A percentile compares a stretch with the other conserved stretches of the same genome.
phyloP scores from a whole-genome alignment of 2,113 vertebrate genomes.

The Hoplias malabaricus region DNA sequence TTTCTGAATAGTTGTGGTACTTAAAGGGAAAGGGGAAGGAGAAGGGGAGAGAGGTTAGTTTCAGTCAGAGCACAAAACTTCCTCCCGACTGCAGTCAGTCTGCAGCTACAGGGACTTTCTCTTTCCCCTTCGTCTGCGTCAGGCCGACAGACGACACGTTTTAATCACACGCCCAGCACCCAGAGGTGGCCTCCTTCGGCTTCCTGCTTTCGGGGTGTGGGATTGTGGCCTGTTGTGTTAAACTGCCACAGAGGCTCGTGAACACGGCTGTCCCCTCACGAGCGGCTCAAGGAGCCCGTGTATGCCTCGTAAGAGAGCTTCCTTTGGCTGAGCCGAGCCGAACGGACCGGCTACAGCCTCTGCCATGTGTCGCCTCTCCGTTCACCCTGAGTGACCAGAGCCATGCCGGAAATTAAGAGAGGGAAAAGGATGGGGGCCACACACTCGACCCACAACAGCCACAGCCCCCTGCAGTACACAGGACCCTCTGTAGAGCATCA shows the following conservation, averaged over 20 bases:
- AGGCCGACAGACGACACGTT: not conserved
- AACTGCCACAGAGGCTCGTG: conserved; percentile 60
- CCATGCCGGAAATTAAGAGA: conserved; percentile 1
- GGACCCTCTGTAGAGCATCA: not conserved
- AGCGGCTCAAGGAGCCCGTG: conserved; percentile 58
- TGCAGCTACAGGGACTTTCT: conserved; percentile 58
- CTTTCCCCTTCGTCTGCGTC: not conserved
- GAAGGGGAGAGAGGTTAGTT: conserved; percentile 70
- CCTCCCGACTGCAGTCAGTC: conserved; percentile 73
- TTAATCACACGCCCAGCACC: not conserved
- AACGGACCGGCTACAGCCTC: conserved; percentile 61
- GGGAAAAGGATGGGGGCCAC: not conserved
- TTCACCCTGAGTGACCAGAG: not conserved
- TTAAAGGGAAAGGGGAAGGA: conserved; percentile 72
- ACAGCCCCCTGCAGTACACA: not conserved
- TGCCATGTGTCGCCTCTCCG: not conserved
- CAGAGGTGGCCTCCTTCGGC: conserved; percentile 36
- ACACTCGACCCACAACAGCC: not conserved
- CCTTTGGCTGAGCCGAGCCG: conserved; percentile 67
- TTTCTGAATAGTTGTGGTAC: conserved; percentile 79
- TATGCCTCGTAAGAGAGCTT: conserved; percentile 64
- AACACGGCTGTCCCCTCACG: conserved; percentile 64
- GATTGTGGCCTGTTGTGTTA: conserved; percentile 49
- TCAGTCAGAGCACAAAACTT: conserved; percentile 78
- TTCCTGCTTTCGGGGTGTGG: conserved; percentile 41